phyloP scores from a whole-genome alignment of 2,797 vertebrate species.

The Cossypha niveicapilla region DNA sequence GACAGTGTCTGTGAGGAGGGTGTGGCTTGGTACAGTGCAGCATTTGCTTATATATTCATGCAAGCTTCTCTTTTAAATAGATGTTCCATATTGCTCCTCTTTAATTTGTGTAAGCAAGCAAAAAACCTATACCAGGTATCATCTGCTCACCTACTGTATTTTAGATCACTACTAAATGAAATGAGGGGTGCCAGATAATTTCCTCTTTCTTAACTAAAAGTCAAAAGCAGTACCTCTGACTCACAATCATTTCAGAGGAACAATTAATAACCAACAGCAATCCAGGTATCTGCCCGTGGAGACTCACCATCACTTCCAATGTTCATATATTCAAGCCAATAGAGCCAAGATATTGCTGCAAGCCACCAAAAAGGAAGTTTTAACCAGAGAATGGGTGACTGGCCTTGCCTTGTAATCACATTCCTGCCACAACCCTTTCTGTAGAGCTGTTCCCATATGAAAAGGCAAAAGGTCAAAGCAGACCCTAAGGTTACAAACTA shows the following conservation, averaged over 20 bases:
- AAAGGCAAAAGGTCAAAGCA: not conserved
- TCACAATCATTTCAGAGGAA: not conserved
- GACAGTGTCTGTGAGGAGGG: not conserved
- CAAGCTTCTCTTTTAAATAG: not conserved
- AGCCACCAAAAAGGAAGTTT: not conserved
- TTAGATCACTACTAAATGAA: not conserved
- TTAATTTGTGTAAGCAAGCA: not conserved
- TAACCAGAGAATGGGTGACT: not conserved
- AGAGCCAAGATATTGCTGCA: not conserved
- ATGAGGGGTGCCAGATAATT: not conserved
- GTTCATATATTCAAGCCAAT: not conserved
- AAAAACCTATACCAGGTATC: not conserved
- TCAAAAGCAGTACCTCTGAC: not conserved
- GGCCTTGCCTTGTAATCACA: not conserved
- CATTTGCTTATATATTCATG: not conserved
- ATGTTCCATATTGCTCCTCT: not conserved
- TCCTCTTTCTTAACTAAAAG: not conserved
- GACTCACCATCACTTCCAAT: not conserved
- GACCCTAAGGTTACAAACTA: not conserved
- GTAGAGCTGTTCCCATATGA: not conserved
- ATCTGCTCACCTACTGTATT: not conserved
- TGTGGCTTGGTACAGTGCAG: not conserved
- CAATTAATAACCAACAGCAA: not conserved
- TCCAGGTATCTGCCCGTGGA: not conserved
- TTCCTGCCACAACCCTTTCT: fast-evolving